A percentile compares a stretch with the other conserved stretches of the same genome.
Evolutionary conservation across 2,113 vertebrate genomes (phyloP).

Genomic region (Jacana jacana): DNA sequence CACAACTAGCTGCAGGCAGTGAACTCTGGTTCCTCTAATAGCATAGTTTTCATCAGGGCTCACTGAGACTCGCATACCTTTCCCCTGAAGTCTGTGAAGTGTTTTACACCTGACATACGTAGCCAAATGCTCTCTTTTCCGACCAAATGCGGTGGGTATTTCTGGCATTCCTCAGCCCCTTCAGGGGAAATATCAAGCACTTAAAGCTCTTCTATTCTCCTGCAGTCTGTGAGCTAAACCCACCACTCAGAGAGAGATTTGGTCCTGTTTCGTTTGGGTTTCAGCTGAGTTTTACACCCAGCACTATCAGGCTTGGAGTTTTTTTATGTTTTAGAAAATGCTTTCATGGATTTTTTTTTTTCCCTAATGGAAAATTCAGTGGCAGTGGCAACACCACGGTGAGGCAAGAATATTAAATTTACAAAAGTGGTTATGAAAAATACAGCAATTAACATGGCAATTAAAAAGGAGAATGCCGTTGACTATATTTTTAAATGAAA

Average conservation of each 20-base stretch:
- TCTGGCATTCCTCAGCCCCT: constrained; percentile 58
- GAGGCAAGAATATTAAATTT: background rate
- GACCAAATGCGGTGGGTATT: constrained; percentile 35
- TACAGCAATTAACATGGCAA: background rate
- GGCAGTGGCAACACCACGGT: accelerated
- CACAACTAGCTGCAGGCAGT: constrained; percentile 69
- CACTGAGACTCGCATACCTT: constrained; percentile 31
- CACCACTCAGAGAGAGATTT: background rate
- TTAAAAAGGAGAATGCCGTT: background rate
- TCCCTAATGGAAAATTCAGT: background rate
- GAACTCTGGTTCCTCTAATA: constrained; percentile 26
- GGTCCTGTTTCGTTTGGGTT: background rate
- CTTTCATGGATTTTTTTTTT: background rate
- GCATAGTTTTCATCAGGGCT: constrained; percentile 14
- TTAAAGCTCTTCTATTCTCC: background rate
- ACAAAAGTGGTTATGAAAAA: background rate
- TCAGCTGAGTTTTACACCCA: background rate
- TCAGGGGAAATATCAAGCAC: background rate
- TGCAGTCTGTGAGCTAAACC: background rate
- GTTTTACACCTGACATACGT: constrained; percentile 33
- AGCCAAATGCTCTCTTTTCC: constrained; percentile 42
- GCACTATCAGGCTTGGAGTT: background rate
- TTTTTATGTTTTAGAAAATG: background rate
- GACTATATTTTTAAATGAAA: background rate
- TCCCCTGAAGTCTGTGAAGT: constrained; percentile 50